A percentile compares a stretch with the other conserved stretches of the same genome.
Conservation (phyloP, 1,140 invertebrate genomes). For the Drosophila pruinosa region DNA sequence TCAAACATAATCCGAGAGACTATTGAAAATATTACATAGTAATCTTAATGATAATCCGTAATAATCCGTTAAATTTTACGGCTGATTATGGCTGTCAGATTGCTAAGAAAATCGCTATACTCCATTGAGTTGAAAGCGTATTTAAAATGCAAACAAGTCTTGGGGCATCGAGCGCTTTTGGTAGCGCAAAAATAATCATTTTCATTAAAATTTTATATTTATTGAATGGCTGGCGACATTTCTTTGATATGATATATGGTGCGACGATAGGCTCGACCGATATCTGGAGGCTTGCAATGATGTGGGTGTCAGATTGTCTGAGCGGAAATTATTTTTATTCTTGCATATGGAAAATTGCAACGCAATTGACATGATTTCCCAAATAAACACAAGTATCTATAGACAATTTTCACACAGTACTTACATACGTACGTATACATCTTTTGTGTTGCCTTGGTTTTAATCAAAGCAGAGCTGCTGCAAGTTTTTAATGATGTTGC, state of each 20-base stretch:
- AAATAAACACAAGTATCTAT: conserved; percentile 34
- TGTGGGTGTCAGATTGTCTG: conserved; percentile 48
- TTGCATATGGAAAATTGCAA: conserved; percentile 35
- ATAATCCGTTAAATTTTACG: neutral
- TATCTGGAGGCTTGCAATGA: conserved; percentile 8
- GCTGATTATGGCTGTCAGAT: neutral
- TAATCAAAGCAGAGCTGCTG: conserved; percentile 58
- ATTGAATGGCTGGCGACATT: conserved; percentile 74
- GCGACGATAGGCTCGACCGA: conserved; percentile 36
- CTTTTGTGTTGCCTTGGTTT: conserved; percentile 43
- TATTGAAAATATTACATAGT: neutral
- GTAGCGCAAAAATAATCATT: conserved; percentile 71
- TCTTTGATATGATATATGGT: conserved; percentile 67
- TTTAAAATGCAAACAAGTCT: conserved; percentile 51
- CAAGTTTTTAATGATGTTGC: conserved; percentile 77
- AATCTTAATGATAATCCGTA: conserved; percentile 2
- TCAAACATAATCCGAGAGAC: too few relatives aligned
- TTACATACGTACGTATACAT: conserved; percentile 15
- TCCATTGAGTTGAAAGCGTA: conserved; percentile 35
- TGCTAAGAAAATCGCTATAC: conserved; percentile 4
- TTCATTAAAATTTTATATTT: conserved; percentile 76
- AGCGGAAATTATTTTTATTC: conserved; percentile 56
- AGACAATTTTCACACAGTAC: neutral
- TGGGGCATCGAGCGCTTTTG: conserved; percentile 41
- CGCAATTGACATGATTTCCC: conserved; percentile 73